Evolutionary conservation across 2,113 vertebrate species (phyloP), one percentile per base, ranked within the genome.

Genomic region (Aspidoscelis tigris): DNA sequence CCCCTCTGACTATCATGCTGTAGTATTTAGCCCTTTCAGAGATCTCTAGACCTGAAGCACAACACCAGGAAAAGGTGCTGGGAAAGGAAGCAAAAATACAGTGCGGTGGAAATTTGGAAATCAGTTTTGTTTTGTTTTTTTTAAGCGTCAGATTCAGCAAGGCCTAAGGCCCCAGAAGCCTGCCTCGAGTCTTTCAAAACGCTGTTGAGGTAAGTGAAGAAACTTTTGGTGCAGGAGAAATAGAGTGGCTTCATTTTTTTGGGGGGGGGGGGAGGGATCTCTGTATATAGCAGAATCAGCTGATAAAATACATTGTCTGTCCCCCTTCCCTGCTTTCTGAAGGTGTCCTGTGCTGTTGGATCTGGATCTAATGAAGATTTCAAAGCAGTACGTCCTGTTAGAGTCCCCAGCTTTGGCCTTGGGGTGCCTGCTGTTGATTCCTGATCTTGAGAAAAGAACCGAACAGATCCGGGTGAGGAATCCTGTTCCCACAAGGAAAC

Each of bases 301-400:
- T n/a, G 68, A 2, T 9, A 2, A 16, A 39, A 53, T 21, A 61
- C 18, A 61, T 61, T 14, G 1, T 8, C 43, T 41, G 2, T 22
- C 20, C 2, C 22, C 70, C 53, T 33, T 21, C 84, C 10, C 69
- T 80, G 24, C 0, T 66, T 89, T 61, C 89, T 75, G 5, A 85
- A 99, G 99, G 93, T 99, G 98, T 80, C 99, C 99, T 5, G 96
- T 99, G 78, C 93, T 98, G 68, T 94, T 96, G 83, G 98, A 97
- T 85, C 92, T 99, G 81, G 98, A 99, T 90, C 84, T 99, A 86
- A 91, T 96, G 0, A 97, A 96, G 77, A 96, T 99, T 55, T 97
- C 98, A 24, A 98, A 97, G 86, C 97, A 97, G 47, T 99, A 97
- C 9, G 93, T 96, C 53, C 98, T 98, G 92, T 86, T 98, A 80